These are phyloP conservation scores for Chrysodeixis includens DNA, from an alignment of 2,888 invertebrate species.

Conservation along the genomic window DNA sequence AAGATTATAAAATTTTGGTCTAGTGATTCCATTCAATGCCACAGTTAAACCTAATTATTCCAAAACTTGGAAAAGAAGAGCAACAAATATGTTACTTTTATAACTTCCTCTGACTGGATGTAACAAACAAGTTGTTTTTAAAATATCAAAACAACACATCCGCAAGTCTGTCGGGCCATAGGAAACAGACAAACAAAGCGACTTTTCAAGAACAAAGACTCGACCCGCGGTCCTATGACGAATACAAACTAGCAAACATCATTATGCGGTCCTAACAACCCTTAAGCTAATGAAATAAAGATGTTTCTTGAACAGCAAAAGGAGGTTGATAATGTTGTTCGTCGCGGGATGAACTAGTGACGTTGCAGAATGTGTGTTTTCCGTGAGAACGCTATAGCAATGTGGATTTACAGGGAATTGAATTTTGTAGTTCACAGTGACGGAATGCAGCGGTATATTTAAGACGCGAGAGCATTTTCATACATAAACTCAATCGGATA, in stretches of 20 bases:
- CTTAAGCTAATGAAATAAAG: slow-evolving; percentile 45
- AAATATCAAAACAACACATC: slow-evolving; percentile 71
- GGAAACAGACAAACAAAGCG: slow-evolving; percentile 74
- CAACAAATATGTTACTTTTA: slow-evolving; percentile 48
- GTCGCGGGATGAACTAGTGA: slow-evolving; percentile 59
- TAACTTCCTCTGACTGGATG: slow-evolving; percentile 34
- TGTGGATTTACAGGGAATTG: slow-evolving; percentile 61
- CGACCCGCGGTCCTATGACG: slow-evolving; percentile 70
- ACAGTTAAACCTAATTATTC: slow-evolving; percentile 35
- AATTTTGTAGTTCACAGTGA: slow-evolving; percentile 54
- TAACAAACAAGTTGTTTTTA: slow-evolving; percentile 69
- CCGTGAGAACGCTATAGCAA: slow-evolving; percentile 56
- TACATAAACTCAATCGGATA: slow-evolving; percentile 15
- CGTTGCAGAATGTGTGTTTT: slow-evolving; percentile 69
- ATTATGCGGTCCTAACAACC: slow-evolving; percentile 30
- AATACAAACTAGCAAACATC: slow-evolving; percentile 65
- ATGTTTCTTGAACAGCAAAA: slow-evolving; percentile 34
- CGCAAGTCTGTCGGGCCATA: slow-evolving; percentile 63
- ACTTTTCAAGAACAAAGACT: slow-evolving; percentile 76
- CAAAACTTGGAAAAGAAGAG: slow-evolving; percentile 32
- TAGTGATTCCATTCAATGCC: not conserved
- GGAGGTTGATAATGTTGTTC: slow-evolving; percentile 17
- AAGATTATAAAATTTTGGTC: not conserved
- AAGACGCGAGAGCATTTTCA: not conserved
- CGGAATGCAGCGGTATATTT: slow-evolving; percentile 8